A percentile compares a stretch with the other conserved stretches of the same genome.
Evolutionary conservation across 2,113 vertebrate species (phyloP).

Genomic region (Nesoenas mayeri): DNA sequence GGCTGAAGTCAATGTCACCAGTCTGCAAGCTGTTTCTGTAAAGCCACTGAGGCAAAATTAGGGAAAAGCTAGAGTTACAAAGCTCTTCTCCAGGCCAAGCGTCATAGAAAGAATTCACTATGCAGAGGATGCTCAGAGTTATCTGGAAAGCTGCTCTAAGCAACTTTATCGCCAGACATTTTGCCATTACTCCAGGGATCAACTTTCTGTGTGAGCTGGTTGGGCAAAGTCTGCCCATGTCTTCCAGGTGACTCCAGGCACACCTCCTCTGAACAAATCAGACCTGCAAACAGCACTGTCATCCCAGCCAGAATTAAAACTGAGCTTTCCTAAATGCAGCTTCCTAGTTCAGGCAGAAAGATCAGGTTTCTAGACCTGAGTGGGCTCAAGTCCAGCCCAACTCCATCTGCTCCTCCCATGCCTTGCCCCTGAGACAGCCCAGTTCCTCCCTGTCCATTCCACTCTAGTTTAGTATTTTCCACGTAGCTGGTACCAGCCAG

Average conservation of each 20-base stretch:
- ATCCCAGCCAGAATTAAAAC: background rate
- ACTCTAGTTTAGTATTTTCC: background rate
- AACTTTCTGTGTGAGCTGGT: background rate
- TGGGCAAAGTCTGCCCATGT: background rate
- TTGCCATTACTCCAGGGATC: background rate
- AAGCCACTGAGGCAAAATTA: background rate
- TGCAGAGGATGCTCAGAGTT: background rate
- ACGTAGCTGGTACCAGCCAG: background rate
- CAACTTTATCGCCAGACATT: background rate
- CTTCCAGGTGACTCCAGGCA: background rate
- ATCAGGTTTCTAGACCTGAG: background rate
- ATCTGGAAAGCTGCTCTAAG: background rate
- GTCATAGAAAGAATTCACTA: background rate
- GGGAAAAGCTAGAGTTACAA: background rate
- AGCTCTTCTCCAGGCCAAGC: background rate
- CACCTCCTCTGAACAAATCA: background rate
- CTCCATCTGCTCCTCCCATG: background rate
- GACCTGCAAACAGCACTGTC: background rate
- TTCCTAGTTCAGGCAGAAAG: background rate
- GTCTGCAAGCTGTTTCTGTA: background rate
- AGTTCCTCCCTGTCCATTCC: background rate
- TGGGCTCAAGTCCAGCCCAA: background rate
- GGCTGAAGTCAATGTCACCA: background rate
- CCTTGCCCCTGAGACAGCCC: background rate
- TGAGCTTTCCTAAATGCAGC: background rate